Conservation (phyloP, 1,140 invertebrate genomes). For the Diorhabda sublineata region DNA sequence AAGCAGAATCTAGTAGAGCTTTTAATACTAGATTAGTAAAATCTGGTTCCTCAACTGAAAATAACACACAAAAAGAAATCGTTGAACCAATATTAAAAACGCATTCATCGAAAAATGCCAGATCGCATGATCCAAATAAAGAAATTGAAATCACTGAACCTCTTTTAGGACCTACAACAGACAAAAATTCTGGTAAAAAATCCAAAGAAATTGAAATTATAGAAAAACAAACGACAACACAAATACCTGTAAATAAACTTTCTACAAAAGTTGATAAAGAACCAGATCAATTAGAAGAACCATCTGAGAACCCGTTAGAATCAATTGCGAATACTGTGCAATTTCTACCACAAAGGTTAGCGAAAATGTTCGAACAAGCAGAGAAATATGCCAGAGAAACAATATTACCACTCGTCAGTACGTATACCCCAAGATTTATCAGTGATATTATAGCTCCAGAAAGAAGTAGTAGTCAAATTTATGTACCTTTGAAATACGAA, state of each 20-base stretch:
- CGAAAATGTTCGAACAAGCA: slow-evolving; percentile 72
- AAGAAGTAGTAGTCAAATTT: slow-evolving; percentile 29
- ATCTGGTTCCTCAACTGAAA: slow-evolving; percentile 29
- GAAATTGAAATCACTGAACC: slow-evolving; percentile 67
- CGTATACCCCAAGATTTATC: slow-evolving; percentile 64
- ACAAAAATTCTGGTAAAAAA: slow-evolving; percentile 40
- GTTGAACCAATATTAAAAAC: slow-evolving; percentile 50
- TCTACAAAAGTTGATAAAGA: slow-evolving; percentile 9
- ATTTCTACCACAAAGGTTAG: slow-evolving; percentile 69
- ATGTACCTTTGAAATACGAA: slow-evolving; percentile 41
- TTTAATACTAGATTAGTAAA: slow-evolving; percentile 54
- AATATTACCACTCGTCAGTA: slow-evolving; percentile 67
- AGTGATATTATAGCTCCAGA: slow-evolving; percentile 41
- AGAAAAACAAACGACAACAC: neutral
- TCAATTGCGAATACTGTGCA: slow-evolving; percentile 65
- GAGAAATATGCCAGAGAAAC: slow-evolving; percentile 75
- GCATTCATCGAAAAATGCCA: slow-evolving; percentile 49
- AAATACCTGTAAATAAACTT: neutral
- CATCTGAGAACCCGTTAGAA: slow-evolving; percentile 34
- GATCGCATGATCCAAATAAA: slow-evolving; percentile 48
- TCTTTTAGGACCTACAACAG: slow-evolving; percentile 58
- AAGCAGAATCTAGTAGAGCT: slow-evolving; percentile 56
- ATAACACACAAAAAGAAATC: slow-evolving; percentile 42
- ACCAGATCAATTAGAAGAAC: slow-evolving; percentile 12
- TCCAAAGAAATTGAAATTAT: neutral